These are phyloP conservation scores for Styela plicata DNA, from an alignment of 23 tunicate species.

Conservation along the genomic window DNA sequence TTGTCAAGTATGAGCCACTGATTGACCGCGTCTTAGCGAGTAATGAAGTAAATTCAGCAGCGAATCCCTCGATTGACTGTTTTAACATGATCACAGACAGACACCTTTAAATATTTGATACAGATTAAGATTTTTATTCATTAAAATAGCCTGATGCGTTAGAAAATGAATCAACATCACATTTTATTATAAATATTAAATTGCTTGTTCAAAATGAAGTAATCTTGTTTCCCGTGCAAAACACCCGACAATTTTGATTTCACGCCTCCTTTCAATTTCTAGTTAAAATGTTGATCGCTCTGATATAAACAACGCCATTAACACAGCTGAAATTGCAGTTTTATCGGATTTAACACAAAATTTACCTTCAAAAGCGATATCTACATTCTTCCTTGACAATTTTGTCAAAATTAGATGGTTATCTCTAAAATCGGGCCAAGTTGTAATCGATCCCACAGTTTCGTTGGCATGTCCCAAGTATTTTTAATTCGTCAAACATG, in stretches of 20 bases:
- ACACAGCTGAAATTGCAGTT: neutral
- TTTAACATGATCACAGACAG: no score
- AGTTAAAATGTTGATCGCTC: neutral
- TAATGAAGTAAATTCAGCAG: no score
- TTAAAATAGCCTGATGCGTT: no score
- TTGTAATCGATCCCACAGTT: neutral
- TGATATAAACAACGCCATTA: neutral
- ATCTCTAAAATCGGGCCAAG: neutral
- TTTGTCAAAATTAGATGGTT: neutral
- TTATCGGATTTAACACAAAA: neutral
- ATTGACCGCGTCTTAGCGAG: no score
- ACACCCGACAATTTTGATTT: neutral
- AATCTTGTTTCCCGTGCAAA: neutral
- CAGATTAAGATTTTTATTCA: no score
- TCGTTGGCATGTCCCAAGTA: neutral
- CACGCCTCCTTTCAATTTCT: neutral
- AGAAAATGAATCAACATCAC: no score
- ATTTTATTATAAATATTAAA: no score
- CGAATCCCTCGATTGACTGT: no score
- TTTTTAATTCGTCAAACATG: no score
- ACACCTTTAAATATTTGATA: no score
- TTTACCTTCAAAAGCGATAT: neutral
- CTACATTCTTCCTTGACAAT: neutral
- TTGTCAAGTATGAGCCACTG: no score
- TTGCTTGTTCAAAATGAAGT: no score